Base-by-base conservation (phyloP, 92 coral and sea anemone species). In the Palythoa caribaeorum region DNA sequence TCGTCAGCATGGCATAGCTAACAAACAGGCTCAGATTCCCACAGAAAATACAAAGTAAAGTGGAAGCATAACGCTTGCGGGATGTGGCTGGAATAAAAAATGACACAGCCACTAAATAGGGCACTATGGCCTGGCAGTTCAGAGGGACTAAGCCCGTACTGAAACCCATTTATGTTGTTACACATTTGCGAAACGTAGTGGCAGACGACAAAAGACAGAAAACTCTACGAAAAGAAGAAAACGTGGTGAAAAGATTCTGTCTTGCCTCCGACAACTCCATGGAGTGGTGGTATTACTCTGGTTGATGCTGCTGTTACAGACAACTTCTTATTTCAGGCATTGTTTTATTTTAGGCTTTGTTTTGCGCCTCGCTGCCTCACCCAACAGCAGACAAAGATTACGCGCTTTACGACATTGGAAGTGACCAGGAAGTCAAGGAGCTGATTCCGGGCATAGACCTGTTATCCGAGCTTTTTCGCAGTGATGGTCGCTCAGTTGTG, bases 401-500 rank as follows among this genome's bases (percentile, higher is more conserved):
- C 76, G 99, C 98, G 39, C 88, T 97, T 72, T 97, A 97, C 84
- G 99, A 97, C 68, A 91, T 97, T 37, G 99, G 98, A 21, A 38
- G 69, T 72, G 98, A 96, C 44, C 88, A 83, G 75, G 95, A 94
- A 59, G 94, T 94, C 55, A 88, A 89, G 20, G 92, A 91, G 80
- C 90, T 97, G 75, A 80, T 97, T 50, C 99, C 99, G 13, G 97
- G 99, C 15, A 88, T 97, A 14, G 98, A 97, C 76, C 93, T 97
- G 3, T 90, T 97, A 78, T 95, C 99, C 47, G 98, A 97, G 65
- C 92, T 93, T 69, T 97, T 97, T 79, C 91, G 99, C 50, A 93
- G 98, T 74, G 98, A 97, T 86, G 98, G 96, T 17, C 94, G 96
- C 55, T 92, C 96, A 62, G 94, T 97, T 40, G 91, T 97, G 51